Evolutionary conservation across 2,797 vertebrate genomes (phyloP).

Genomic region (Octomys mimax): DNA sequence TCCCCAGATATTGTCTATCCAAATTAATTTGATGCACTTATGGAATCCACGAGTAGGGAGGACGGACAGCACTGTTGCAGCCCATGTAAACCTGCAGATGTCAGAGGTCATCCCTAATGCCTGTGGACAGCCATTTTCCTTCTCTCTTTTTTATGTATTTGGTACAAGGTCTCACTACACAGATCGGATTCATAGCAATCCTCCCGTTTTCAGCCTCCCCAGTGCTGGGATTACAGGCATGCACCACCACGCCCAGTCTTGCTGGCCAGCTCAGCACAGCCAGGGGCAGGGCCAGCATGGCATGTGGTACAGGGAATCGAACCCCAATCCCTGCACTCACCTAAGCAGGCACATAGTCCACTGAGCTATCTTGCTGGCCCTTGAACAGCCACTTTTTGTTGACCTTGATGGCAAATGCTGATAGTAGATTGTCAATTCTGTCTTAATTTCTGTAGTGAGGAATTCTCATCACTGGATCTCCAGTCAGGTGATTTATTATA

Average conservation of each 20-base stretch:
- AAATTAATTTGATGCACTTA: neutral
- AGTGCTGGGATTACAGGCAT: too few relatives aligned
- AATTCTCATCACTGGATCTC: constrained; percentile 49
- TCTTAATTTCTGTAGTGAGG: constrained; percentile 52
- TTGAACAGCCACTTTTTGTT: constrained; percentile 46
- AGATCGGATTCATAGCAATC: too few relatives aligned
- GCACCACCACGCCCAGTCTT: too few relatives aligned
- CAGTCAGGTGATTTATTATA: constrained; percentile 33
- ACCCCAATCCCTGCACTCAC: too few relatives aligned
- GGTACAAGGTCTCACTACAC: too few relatives aligned
- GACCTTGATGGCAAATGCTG: constrained; percentile 51
- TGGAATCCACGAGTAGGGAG: neutral
- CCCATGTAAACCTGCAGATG: neutral
- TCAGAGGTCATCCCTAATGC: neutral
- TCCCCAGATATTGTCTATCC: neutral
- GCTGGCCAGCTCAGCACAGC: too few relatives aligned
- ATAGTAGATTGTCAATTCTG: neutral
- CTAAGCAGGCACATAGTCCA: too few relatives aligned
- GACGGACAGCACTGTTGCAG: neutral
- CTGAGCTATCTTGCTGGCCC: neutral
- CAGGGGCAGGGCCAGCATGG: too few relatives aligned
- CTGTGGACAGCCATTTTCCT: constrained; percentile 1
- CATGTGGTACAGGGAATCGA: too few relatives aligned
- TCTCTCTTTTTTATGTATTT: too few relatives aligned
- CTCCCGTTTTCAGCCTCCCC: too few relatives aligned